Evolutionary conservation across 2,113 vertebrate species (phyloP), one percentile per base, ranked within the genome.

Genomic region (Potamarius usumacintae): DNA sequence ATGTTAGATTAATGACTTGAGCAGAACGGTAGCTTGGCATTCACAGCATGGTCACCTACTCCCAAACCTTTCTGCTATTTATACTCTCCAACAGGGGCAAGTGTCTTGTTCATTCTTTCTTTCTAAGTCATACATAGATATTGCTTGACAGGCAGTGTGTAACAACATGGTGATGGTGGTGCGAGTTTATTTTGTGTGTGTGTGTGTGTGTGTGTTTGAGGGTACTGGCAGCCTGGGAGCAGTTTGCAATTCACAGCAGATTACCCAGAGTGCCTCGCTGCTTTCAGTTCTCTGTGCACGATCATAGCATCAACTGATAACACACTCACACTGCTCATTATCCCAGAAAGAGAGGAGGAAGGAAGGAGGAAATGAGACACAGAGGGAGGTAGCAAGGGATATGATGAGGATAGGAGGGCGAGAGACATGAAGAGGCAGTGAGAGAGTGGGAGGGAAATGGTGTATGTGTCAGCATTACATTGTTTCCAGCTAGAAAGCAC

Each of bases 1-100:
- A 50, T 78, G 91, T 86, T 72, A 65, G 88, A 86, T 85, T 89
- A 89, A 90, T 30, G 74, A 87, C 86, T 88, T 52, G 88, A 90
- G 88, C 27, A 84, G 91, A 76, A 52, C 15, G 3, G 12, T 27
- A 22, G 67, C 63, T 62, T 53, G 30, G 87, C 20, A 15, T 84
- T 85, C 72, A 69, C 74, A 88, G 48, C n/a, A 65, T 67, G 84
- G 17, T 3, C n/a, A 84, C 65, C 14, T 12, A n/a, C 60, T 53
- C 52, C 69, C 65, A 50, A 42, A 65, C 60, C 83, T 85, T 58
- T 74, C n/a, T 27, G 22, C 55, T 74, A 60, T 76, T 74, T n/a
- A 85, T 85, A n/a, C 71, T 48, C 69, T 76, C 55, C 18, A 60
- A 50, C 84, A 76, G 10, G 34, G 65, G 20, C 65, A 57, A 71